Conservation (phyloP, 2,797 vertebrate species). For the Tiaroga cobitis region DNA sequence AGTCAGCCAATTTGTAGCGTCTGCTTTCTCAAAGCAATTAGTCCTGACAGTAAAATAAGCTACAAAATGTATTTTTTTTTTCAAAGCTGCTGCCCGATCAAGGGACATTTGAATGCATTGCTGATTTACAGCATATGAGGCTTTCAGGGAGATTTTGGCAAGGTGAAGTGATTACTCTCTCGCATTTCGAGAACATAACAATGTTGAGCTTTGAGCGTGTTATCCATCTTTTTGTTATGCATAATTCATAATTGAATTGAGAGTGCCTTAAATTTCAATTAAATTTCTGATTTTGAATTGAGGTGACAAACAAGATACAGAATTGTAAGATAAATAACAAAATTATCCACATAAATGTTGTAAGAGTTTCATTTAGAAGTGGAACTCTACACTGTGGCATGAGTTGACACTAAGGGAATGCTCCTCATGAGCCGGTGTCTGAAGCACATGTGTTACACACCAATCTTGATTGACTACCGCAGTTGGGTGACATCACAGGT, state of each 20-base stretch:
- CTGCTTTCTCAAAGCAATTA: slow-evolving; percentile 17
- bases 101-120: slow-evolving; percentile 6
- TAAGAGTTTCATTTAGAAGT: neutral
- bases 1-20: slow-evolving; percentile 56
- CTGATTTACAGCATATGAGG: neutral
- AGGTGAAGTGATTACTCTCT: neutral
- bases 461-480: no score
- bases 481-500: no score
- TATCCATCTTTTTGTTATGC: neutral
- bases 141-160: neutral
- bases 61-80: neutral
- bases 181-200: neutral
- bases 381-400: no score
- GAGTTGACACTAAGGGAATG: no score
- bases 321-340: neutral
- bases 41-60: slow-evolving; percentile 24
- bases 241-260: neutral
- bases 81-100: neutral
- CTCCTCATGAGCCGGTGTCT: no score
- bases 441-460: no score
- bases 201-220: neutral
- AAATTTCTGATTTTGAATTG: neutral
- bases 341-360: neutral
- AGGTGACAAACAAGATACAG: neutral
- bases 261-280: neutral